A percentile compares a stretch with the other conserved stretches of the same genome.
phyloP scores from a whole-genome alignment of 2,797 vertebrate species.

The Borostomias antarcticus region DNA sequence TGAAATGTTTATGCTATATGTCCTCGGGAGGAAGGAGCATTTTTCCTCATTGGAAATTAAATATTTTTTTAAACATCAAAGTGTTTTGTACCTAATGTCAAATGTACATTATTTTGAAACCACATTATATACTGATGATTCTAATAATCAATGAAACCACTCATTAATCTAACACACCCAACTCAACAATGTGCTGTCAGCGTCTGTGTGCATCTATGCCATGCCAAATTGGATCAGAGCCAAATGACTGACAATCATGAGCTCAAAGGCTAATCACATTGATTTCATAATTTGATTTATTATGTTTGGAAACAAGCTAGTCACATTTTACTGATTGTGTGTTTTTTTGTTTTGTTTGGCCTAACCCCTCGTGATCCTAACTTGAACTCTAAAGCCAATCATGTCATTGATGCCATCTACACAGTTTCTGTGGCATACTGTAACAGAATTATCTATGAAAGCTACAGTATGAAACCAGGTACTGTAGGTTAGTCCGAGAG shows the following conservation, averaged over 20 bases:
- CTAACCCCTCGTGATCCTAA: background rate
- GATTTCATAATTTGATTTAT: background rate
- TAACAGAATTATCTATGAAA: too few relatives aligned
- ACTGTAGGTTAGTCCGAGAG: background rate
- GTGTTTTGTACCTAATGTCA: too few relatives aligned
- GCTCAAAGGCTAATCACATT: background rate
- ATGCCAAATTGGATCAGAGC: background rate
- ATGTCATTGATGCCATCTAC: background rate
- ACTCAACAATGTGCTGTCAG: background rate
- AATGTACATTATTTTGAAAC: background rate
- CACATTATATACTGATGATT: background rate
- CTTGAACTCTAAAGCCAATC: background rate
- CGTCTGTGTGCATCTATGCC: background rate
- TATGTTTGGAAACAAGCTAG: background rate
- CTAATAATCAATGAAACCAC: background rate
- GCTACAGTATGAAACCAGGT: too few relatives aligned
- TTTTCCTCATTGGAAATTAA: too few relatives aligned
- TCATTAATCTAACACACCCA: background rate
- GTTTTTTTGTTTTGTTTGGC: background rate
- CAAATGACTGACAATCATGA: background rate
- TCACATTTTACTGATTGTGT: background rate
- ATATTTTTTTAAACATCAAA: too few relatives aligned
- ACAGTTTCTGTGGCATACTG: too few relatives aligned
- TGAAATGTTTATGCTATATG: too few relatives aligned
- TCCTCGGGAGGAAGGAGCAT: too few relatives aligned